Evolutionary conservation across 2,797 vertebrate genomes (phyloP), one percentile per base, ranked within the genome.

Genomic region (Myotis findleyi): DNA sequence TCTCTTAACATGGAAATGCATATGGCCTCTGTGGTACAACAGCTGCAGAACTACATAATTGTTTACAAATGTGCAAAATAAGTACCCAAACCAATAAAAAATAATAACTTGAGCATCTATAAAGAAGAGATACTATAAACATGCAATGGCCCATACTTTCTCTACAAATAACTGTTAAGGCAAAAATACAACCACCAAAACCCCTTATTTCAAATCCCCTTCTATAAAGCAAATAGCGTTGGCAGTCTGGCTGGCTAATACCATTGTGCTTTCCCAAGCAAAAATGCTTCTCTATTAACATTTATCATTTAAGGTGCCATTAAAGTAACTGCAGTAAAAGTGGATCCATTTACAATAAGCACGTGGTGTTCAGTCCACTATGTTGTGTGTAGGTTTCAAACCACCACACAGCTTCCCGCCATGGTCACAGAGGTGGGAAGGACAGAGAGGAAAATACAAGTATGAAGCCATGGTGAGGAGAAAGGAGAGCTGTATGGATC

Each of bases 51-150:
- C 90, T 92, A 90, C 92, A 94, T 94, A 96, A 97, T 94, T 97
- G 95, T 96, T 96, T 96, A 96, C 95, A 96, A 97, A 98, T 73
- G 83, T 59, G 71, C 95, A 97, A 94, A 88, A 89, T 93, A 94
- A 97, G 83, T 95, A 96, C 94, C 80, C 75, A 85, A 93, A 4
- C 81, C 83, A 95, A 87, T 97, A 96, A 97, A 97, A 97, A 96
- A 96, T 96, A 97, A 97, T 97, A 97, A 97, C 94, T 95, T 95
- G 94, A 93, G 95, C 82, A 83, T 95, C 94, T 92, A 96, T 80
- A 96, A 97, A 97, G 96, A 93, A 94, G 55, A 96, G 59, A 94
- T 95, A 95, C 80, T 93, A 95, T 96, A 96, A 97, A 96, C 95
- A 71, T 51, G 77, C 87, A 96, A 96, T 59, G 87, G 96, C 94